Percentiles rank a stretch among this genome's conserved stretches.
Evolutionary conservation across 1,140 invertebrate species (phyloP).

Genomic region (Chymomyza costata): DNA sequence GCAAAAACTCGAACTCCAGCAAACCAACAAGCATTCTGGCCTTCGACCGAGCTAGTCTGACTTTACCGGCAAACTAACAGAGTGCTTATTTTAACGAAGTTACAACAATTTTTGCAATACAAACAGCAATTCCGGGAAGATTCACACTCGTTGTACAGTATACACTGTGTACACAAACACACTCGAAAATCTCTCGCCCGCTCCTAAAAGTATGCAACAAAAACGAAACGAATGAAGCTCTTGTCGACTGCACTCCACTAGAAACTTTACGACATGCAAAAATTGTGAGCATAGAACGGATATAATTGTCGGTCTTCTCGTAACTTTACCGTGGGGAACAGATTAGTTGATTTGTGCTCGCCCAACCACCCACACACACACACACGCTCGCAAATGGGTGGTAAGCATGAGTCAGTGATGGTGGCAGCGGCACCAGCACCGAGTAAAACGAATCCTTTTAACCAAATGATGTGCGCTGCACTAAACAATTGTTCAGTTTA

Average conservation of each 20-base stretch:
- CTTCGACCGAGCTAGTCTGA: too few relatives aligned
- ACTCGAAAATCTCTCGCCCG: conserved; percentile 37
- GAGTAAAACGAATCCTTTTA: conserved; percentile 70
- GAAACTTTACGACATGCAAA: conserved; percentile 72
- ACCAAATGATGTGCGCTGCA: conserved; percentile 63
- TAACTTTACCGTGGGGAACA: conserved; percentile 72
- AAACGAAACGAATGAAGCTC: conserved; percentile 13
- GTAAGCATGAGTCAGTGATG: too few relatives aligned
- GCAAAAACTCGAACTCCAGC: conserved; percentile 33
- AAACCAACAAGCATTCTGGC: too few relatives aligned
- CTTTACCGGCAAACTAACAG: conserved; percentile 69
- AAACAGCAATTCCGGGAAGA: conserved; percentile 70
- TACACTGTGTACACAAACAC: conserved; percentile 23
- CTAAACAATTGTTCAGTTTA: conserved; percentile 56
- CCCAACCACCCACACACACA: conserved; percentile 23
- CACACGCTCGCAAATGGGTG: conserved; percentile 8
- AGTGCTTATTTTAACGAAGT: conserved; percentile 72
- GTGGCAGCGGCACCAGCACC: conserved; percentile 12
- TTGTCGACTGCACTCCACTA: conserved; percentile 53
- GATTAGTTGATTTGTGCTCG: conserved; percentile 68
- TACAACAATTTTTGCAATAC: conserved; percentile 71
- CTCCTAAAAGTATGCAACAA: conserved; percentile 56
- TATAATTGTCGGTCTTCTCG: conserved; percentile 73
- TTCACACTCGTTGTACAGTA: conserved; percentile 65
- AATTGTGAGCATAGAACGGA: conserved; percentile 71